Conservation (phyloP, 1,140 invertebrate species). For the Pseudobourletiella spinata region DNA sequence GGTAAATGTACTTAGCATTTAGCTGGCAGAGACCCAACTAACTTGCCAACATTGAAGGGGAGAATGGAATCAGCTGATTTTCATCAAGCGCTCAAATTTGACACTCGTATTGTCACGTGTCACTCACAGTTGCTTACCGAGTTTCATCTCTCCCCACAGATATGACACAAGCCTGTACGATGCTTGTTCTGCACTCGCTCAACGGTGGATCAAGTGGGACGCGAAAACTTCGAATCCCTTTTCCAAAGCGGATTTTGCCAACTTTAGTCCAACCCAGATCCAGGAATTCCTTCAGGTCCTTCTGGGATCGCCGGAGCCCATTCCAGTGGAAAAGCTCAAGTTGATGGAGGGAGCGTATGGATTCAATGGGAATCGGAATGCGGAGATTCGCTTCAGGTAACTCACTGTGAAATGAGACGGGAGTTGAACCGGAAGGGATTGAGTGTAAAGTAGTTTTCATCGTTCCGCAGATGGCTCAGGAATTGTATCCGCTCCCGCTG, state of each 20-base stretch:
- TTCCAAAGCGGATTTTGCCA: slow-evolving; percentile 46
- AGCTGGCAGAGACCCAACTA: too few species aligned
- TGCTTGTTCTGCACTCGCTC: slow-evolving; percentile 51
- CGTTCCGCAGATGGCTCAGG: slow-evolving; percentile 55
- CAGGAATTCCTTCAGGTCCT: slow-evolving; percentile 64
- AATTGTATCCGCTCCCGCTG: slow-evolving; percentile 65
- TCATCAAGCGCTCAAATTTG: too few species aligned
- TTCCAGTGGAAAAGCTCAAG: slow-evolving; percentile 51
- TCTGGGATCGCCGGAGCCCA: slow-evolving; percentile 46
- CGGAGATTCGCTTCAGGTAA: slow-evolving; percentile 59
- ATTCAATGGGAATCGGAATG: slow-evolving; percentile 57
- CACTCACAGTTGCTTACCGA: too few species aligned
- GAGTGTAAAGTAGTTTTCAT: neutral
- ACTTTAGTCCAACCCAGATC: slow-evolving; percentile 53
- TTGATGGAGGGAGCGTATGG: slow-evolving; percentile 58
- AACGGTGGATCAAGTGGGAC: slow-evolving; percentile 50
- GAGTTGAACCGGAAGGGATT: neutral
- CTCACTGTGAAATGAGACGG: too few species aligned
- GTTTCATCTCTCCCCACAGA: slow-evolving; percentile 44
- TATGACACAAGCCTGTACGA: slow-evolving; percentile 61
- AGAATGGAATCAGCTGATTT: too few species aligned
- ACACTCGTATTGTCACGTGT: too few species aligned
- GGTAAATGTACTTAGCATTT: too few species aligned
- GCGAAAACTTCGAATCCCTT: slow-evolving; percentile 38
- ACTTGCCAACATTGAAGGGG: too few species aligned